phyloP scores from a whole-genome alignment of 2,888 invertebrate genomes.

The Panzeria rudis region DNA sequence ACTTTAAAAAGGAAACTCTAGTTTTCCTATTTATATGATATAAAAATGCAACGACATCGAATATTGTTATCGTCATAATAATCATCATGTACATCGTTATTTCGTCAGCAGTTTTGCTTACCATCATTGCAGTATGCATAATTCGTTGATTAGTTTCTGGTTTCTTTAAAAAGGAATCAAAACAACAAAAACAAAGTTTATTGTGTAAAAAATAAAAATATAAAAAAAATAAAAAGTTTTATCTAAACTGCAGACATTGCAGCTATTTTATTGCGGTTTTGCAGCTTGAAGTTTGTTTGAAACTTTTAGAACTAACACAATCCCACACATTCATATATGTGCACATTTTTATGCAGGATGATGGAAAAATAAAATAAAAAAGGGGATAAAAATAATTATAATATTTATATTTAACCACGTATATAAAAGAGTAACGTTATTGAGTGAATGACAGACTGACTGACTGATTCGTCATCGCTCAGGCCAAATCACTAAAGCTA shows the following conservation, averaged over 20 bases:
- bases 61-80: constrained; percentile 1
- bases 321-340: constrained; percentile 1
- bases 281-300: constrained; percentile 22
- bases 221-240: constrained; percentile 45
- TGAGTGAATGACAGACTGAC: no score
- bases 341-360: neutral
- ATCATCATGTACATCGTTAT: neutral
- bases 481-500: no score
- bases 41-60: neutral
- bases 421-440: no score
- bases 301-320: constrained; percentile 38
- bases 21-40: neutral
- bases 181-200: neutral
- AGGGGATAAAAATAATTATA: neutral
- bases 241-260: constrained; percentile 60
- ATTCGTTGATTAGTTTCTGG: constrained; percentile 13
- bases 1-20: neutral
- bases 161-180: constrained; percentile 14
- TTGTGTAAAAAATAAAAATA: neutral
- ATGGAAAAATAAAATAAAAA: neutral
- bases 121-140: constrained; percentile 33
- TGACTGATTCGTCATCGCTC: no score
- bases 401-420: no score
- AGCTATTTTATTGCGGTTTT: constrained; percentile 62
- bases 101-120: constrained; percentile 1